Percentiles rank a stretch among this genome's conserved stretches.
These are phyloP conservation scores for Alosa sapidissima DNA, from an alignment of 2,797 vertebrate species.

Conservation along the genomic window DNA sequence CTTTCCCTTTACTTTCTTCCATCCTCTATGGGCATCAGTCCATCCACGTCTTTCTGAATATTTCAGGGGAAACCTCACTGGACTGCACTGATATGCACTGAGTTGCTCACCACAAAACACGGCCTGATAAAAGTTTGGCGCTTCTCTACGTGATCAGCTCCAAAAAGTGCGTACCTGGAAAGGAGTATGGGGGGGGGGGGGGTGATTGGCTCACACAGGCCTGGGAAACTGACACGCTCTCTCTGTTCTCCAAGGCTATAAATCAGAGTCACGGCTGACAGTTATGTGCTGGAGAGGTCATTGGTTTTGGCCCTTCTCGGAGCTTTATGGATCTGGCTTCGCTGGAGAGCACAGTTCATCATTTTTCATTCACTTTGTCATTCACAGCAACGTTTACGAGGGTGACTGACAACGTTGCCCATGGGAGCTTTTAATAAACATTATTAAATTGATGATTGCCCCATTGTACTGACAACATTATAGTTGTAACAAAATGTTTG, in stretches of 20 bases:
- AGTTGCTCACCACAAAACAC: background rate
- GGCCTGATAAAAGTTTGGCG: background rate
- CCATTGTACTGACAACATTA: background rate
- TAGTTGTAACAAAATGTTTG: conserved; percentile 10
- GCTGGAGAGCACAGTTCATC: conserved; percentile 26
- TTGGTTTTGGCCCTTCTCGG: conserved; percentile 33
- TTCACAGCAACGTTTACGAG: conserved; percentile 11
- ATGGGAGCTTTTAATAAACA: background rate
- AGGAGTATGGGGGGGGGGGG: background rate
- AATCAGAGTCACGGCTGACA: conserved; percentile 36
- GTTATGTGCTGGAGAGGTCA: conserved; percentile 37
- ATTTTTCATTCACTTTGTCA: conserved; percentile 34
- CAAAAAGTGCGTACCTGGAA: conserved; percentile 11
- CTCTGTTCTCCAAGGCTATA: conserved; percentile 37
- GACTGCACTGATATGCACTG: background rate
- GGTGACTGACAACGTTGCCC: conserved; percentile 7
- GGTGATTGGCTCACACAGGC: conserved; percentile 32
- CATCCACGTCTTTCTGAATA: background rate
- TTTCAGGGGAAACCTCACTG: background rate
- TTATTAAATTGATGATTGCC: background rate
- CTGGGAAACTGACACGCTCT: conserved; percentile 42
- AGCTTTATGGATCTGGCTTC: conserved; percentile 36
- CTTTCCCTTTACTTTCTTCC: background rate
- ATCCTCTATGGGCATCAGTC: background rate
- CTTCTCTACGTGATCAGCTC: background rate